Evolutionary conservation across 92 coral and sea anemone species (phyloP).

Genomic region (Zoanthus sociatus): DNA sequence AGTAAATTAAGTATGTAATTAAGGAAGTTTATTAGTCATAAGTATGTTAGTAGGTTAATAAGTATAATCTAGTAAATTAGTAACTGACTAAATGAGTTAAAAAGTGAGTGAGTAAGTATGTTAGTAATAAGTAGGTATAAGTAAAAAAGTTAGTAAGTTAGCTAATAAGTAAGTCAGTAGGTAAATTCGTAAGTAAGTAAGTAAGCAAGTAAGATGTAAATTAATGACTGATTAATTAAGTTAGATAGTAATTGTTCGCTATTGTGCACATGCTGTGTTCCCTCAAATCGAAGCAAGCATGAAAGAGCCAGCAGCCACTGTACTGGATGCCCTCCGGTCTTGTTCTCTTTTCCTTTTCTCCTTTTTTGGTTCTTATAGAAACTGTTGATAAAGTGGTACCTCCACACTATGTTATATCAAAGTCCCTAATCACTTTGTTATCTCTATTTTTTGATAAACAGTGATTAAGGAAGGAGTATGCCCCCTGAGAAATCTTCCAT

Average conservation of each 20-base stretch:
- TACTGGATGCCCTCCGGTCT: slow-evolving; percentile 80
- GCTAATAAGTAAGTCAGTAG: too few species aligned
- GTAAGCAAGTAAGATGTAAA: too few species aligned
- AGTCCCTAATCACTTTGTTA: background rate
- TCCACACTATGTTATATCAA: slow-evolving; percentile 50
- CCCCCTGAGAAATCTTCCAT: slow-evolving; percentile 54
- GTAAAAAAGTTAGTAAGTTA: too few species aligned
- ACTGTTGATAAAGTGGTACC: slow-evolving; percentile 71
- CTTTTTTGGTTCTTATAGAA: slow-evolving; percentile 82
- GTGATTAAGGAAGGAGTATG: slow-evolving; percentile 75
- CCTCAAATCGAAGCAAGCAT: slow-evolving; percentile 92
- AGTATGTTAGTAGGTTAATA: too few species aligned
- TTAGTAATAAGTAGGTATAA: too few species aligned
- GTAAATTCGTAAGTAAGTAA: too few species aligned
- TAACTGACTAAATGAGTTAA: too few species aligned
- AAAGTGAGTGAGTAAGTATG: too few species aligned
- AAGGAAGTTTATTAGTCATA: too few species aligned
- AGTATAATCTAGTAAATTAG: too few species aligned
- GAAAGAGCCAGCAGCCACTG: slow-evolving; percentile 87
- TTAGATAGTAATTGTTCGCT: background rate
- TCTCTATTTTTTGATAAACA: background rate
- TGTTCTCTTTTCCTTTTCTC: slow-evolving; percentile 88
- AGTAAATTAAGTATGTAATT: too few species aligned
- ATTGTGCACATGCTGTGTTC: slow-evolving; percentile 95
- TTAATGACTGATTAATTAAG: too few species aligned